Evolutionary conservation across 2,797 vertebrate genomes (phyloP).

Genomic region (Gambelia wislizenii): DNA sequence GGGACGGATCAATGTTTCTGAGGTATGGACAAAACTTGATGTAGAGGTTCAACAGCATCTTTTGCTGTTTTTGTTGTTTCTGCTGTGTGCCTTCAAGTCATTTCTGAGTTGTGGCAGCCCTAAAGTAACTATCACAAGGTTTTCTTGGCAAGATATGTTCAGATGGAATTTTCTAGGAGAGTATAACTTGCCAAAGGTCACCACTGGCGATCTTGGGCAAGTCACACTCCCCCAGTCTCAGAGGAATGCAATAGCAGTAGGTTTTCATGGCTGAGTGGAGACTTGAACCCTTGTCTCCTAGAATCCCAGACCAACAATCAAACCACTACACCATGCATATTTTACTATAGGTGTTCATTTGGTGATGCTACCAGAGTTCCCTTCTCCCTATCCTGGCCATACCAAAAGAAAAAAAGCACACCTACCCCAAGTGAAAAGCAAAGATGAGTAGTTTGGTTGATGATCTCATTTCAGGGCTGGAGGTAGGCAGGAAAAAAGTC

Average conservation of each 20-base stretch:
- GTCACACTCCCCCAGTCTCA: too few relatives aligned
- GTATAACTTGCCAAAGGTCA: too few relatives aligned
- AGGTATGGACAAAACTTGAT: slow-evolving; percentile 79
- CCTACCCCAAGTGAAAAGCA: background rate
- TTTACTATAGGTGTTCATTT: background rate
- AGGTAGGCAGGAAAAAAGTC: background rate
- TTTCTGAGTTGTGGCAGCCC: too few relatives aligned
- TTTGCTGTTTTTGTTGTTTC: background rate
- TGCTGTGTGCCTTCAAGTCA: too few relatives aligned
- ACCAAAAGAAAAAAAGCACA: background rate
- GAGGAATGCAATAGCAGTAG: too few relatives aligned
- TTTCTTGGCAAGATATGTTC: too few relatives aligned
- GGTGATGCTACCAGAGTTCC: fast-evolving
- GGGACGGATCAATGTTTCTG: slow-evolving; percentile 94
- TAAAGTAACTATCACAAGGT: too few relatives aligned
- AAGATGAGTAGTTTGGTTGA: background rate
- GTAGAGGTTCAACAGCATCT: background rate
- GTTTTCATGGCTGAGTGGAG: too few relatives aligned
- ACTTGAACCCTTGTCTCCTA: too few relatives aligned
- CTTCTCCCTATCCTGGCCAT: background rate
- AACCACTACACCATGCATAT: background rate
- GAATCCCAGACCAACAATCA: too few relatives aligned
- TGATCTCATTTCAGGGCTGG: background rate
- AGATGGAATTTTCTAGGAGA: too few relatives aligned
- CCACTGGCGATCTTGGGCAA: too few relatives aligned